Evolutionary conservation across 2,113 vertebrate species (phyloP).

Genomic region (Malurus elegans): DNA sequence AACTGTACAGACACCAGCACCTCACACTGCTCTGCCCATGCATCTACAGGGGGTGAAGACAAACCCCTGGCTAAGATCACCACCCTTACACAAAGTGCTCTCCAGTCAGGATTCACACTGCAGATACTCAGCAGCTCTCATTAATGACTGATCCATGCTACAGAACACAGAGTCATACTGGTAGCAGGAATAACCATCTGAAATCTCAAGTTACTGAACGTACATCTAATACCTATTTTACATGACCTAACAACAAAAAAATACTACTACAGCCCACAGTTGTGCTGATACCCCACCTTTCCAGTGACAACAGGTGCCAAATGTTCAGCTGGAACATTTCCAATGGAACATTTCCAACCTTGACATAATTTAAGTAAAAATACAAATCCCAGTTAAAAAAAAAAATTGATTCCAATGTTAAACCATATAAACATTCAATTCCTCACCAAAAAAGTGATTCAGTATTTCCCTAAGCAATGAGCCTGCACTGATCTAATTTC

Average conservation of each 20-base stretch:
- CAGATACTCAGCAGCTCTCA: rapidly evolving
- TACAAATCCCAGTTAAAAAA: neutral
- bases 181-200: neutral
- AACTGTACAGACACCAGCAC: neutral
- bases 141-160: rapidly evolving
- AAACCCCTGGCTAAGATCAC: neutral
- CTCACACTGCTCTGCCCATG: rapidly evolving
- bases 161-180: neutral
- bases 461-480: neutral
- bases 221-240: no score
- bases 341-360: neutral
- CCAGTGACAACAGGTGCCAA: neutral
- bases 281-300: neutral
- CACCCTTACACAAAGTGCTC: neutral
- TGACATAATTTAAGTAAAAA: neutral
- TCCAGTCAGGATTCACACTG: neutral
- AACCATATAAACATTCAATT: neutral
- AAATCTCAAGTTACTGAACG: neutral
- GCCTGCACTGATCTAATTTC: neutral
- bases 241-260: neutral
- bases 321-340: no score
- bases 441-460: neutral
- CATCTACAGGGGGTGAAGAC: rapidly evolving
- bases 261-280: rapidly evolving
- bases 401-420: neutral